Base-by-base conservation (phyloP, 2,888 invertebrate genomes). In the Sesia bembeciformis region DNA sequence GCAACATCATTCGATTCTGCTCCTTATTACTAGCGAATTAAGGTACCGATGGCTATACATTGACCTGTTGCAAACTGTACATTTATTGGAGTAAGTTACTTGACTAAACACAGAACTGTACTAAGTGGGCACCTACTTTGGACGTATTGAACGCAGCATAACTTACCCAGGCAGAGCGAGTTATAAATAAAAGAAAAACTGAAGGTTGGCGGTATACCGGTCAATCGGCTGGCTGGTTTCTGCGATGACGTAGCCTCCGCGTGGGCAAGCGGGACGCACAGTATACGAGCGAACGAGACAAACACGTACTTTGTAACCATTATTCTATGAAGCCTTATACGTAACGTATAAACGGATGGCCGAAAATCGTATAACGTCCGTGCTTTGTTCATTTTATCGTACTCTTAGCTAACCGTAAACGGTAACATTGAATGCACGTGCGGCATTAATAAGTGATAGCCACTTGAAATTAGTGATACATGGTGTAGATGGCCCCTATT, bases 131-230 rank as follows among this genome's bases (percentile, higher is more conserved):
- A n/a, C 6, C 8, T 46, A 46, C 46, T 46, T 4, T 46, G 46
- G 46, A 8, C 8, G 23, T 50, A 50, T 39, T 50, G 63, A 87
- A 84, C 72, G 72, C 60, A 64, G 82, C 89, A 82, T 79, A 84
- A 85, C 85, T 87, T 86, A 81, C 78, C 75, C 78, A 80, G 77
- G 71, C 82, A 75, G 74, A 85, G 85, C 86, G 81, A 85, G 86
- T 84, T 86, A 86, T 83, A 88, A 87, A 87, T 86, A 87, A 88
- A 85, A 83, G 76, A 86, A 88, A 87, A 88, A 88, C 87, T 87
- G 88, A 88, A 89, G 88, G 88, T 86, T 89, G 87, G 79, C 86
- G 77, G 82, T 86, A 84, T 84, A 86, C 88, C 83, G 89, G 89
- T 87, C 88, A 88, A 87, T 87, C 84, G 89, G 86, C 82, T 87